Evolutionary conservation across 2,888 invertebrate species (phyloP).

Genomic region (Invenusta paracnida): DNA sequence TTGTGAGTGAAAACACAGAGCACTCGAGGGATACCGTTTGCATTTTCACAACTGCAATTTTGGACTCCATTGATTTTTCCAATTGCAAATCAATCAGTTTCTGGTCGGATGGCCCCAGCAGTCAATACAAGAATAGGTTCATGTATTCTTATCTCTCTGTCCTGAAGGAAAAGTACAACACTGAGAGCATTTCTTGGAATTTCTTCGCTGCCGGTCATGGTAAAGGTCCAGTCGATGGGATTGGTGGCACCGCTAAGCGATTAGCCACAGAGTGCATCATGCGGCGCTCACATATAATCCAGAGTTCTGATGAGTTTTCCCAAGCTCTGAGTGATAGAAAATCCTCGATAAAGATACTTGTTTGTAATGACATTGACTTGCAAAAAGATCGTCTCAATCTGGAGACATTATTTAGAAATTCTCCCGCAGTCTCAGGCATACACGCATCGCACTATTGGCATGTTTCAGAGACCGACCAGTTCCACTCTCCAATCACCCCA

Average conservation of each 20-base stretch:
- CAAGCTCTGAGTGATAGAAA: no score
- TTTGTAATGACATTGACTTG: no score
- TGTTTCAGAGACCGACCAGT: no score
- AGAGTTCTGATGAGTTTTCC: not conserved
- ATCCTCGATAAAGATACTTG: no score
- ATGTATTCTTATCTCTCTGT: not conserved
- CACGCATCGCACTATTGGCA: no score
- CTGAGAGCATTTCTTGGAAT: not conserved
- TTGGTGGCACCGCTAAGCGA: not conserved
- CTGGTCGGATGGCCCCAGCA: not conserved
- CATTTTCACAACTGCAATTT: not conserved
- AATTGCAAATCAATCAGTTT: not conserved
- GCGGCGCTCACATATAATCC: not conserved
- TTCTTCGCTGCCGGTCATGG: not conserved
- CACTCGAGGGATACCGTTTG: not conserved
- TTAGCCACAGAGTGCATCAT: not conserved
- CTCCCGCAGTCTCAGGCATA: no score
- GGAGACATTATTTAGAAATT: no score
- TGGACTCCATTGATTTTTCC: not conserved
- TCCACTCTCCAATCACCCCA: no score
- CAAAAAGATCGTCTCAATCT: no score
- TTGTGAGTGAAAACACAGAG: not conserved
- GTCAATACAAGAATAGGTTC: not conserved
- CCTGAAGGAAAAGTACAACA: not conserved
- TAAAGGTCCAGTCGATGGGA: not conserved